These are phyloP conservation scores for Peromyscus leucopus DNA, from an alignment of 2,113 vertebrate genomes.

Conservation along the genomic window DNA sequence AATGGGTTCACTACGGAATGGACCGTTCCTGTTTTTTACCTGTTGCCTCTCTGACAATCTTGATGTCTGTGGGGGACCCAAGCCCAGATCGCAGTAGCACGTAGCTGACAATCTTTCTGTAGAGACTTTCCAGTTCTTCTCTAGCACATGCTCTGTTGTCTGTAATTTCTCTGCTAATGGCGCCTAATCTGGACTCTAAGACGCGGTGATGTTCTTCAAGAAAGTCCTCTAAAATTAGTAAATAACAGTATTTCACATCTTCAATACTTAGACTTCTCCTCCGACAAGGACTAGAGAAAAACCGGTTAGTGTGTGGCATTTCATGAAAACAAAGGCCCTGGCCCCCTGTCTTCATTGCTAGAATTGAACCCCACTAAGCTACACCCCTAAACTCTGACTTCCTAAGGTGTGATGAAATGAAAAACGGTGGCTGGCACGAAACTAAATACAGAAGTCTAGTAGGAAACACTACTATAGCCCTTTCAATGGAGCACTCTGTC, in stretches of 20 bases:
- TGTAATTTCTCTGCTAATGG: constrained; percentile 91
- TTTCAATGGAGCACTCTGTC: constrained; percentile 33
- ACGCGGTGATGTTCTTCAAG: constrained; percentile 89
- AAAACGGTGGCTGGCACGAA: constrained; percentile 29
- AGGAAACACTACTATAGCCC: neutral
- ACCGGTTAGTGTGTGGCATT: neutral
- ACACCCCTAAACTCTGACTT: neutral
- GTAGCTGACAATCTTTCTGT: constrained; percentile 90
- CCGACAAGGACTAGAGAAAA: constrained; percentile 1
- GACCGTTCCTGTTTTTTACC: constrained; percentile 82
- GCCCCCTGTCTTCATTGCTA: neutral
- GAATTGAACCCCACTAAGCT: neutral
- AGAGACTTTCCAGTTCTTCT: constrained; percentile 89
- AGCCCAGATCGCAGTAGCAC: constrained; percentile 90
- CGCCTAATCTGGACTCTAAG: constrained; percentile 87
- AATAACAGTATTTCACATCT: constrained; percentile 23
- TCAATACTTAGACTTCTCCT: constrained; percentile 40
- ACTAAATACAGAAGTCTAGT: constrained; percentile 28
- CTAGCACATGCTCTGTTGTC: constrained; percentile 84
- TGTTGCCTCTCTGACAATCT: constrained; percentile 89
- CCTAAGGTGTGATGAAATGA: neutral
- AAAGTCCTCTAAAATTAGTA: constrained; percentile 90
- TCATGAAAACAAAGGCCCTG: neutral
- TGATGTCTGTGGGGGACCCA: constrained; percentile 87
- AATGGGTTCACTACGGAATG: neutral